Evolutionary conservation across 1,140 invertebrate genomes (phyloP).

Genomic region (Colletes latitarsis): DNA sequence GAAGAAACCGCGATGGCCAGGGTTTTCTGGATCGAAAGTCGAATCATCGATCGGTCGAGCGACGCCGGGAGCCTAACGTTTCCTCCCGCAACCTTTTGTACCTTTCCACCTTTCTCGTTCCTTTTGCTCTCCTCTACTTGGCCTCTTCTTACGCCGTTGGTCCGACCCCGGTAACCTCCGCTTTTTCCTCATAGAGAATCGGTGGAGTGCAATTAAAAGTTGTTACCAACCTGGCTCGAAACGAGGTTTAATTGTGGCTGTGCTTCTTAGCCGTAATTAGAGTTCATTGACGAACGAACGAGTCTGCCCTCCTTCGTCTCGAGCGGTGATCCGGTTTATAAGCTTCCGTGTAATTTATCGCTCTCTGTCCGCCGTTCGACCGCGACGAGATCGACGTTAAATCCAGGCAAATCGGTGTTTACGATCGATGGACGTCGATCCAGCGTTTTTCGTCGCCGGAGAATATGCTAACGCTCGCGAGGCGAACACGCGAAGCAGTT

Average conservation of each 20-base stretch:
- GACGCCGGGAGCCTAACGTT: slow-evolving; percentile 19
- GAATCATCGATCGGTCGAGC: slow-evolving; percentile 47
- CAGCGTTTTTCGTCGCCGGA: neutral
- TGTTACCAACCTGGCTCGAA: slow-evolving; percentile 45
- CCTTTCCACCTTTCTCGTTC: slow-evolving; percentile 14
- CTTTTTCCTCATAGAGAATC: slow-evolving; percentile 36
- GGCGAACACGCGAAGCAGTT: too few relatives aligned
- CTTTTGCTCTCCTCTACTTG: slow-evolving; percentile 8
- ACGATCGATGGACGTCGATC: neutral
- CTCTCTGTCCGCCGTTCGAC: neutral
- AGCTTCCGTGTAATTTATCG: slow-evolving; percentile 18
- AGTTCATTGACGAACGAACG: slow-evolving; percentile 50
- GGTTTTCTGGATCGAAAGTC: slow-evolving; percentile 32
- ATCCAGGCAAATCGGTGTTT: neutral
- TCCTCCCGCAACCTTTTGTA: slow-evolving; percentile 20
- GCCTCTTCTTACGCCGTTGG: slow-evolving; percentile 2
- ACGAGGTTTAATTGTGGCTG: slow-evolving; percentile 58
- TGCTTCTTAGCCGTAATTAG: slow-evolving; percentile 58
- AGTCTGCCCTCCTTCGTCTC: slow-evolving; percentile 22
- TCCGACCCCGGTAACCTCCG: neutral
- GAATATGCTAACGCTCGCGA: neutral
- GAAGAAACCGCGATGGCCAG: slow-evolving; percentile 30
- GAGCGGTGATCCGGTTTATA: slow-evolving; percentile 22
- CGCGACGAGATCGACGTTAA: neutral
- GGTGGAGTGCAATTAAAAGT: slow-evolving; percentile 69